Evolutionary conservation across 2,113 vertebrate genomes (phyloP), one percentile per base, ranked within the genome.

Genomic region (Elanus axillaris): DNA sequence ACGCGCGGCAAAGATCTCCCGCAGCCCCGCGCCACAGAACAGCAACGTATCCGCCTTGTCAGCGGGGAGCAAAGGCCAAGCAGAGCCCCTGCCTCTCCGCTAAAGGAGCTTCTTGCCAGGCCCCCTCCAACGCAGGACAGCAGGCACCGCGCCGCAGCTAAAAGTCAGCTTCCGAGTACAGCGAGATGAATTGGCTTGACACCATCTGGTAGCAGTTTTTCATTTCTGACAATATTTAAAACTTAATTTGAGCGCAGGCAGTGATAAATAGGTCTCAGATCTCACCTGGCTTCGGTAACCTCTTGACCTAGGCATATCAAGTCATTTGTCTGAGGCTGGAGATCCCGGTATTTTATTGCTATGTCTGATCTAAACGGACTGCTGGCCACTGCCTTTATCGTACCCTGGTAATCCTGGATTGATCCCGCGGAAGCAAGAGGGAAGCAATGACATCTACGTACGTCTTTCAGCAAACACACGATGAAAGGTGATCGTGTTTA

Each of bases 201-300:
- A 97, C 96, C 97, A 96, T 98, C 98, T 99, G 98, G 97, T 96
- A 97, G 97, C 97, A 98, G 97, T 96, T 98, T 97, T 97, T 98
- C 97, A 98, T 97, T 97, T 97, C 94, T 99, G 98, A 98, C 96
- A 98, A 97, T 96, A 97, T 98, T 97, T 98, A 98, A 98, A 98
- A 98, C 98, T 98, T 98, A 97, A 97, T 98, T 98, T 97, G 98
- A 98, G 96, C 97, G 96, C 92, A 94, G 97, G 96, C 97, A 91
- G 95, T 98, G 98, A 98, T 98, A 98, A 98, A 98, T 98, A 98
- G 92, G 95, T 95, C 94, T 97, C 92, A 95, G 95, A 95, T 97
- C 98, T 98, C 98, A 97, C 97, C 89, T 98, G 98, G 97, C 94
- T 98, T 97, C 83, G 89, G 86, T 88, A 90, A 97, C 98, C 98